These are phyloP conservation scores for Acrocephalus kingi DNA, from an alignment of 2,113 vertebrate species.

Conservation along the genomic window DNA sequence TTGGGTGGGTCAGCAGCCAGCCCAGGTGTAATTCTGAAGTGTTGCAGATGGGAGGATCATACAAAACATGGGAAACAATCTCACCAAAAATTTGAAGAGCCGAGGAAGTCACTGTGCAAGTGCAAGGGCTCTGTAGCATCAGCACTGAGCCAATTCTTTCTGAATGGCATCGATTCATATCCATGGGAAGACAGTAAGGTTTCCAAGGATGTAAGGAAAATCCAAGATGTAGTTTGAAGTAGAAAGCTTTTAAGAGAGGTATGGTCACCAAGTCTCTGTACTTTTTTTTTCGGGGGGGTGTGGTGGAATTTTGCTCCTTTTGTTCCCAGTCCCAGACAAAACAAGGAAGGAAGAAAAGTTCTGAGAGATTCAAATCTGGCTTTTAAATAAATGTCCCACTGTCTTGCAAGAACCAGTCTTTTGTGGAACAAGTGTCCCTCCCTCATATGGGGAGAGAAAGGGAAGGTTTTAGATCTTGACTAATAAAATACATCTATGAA, in stretches of 20 bases:
- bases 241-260: not conserved
- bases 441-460: not conserved
- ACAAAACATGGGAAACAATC: not conserved
- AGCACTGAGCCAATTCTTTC: not conserved
- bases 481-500: slow-evolving; percentile 30
- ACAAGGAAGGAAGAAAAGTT: slow-evolving; percentile 28
- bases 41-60: not conserved
- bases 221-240: not conserved
- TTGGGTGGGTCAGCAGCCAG: not conserved
- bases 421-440: not conserved
- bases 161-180: not conserved
- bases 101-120: not conserved
- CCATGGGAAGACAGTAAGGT: not conserved
- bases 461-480: slow-evolving; percentile 30
- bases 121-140: not conserved
- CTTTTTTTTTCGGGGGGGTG: too few species aligned
- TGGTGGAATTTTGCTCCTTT: not conserved
- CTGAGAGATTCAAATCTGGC: not conserved
- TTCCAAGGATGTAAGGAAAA: not conserved
- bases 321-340: slow-evolving; percentile 18
- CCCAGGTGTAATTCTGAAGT: not conserved
- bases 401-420: not conserved
- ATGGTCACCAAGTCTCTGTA: not conserved
- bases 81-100: not conserved
- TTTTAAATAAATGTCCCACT: slow-evolving; percentile 24